These are phyloP conservation scores for Teleogryllus occipitalis DNA, from an alignment of 1,140 invertebrate genomes.

Conservation along the genomic window DNA sequence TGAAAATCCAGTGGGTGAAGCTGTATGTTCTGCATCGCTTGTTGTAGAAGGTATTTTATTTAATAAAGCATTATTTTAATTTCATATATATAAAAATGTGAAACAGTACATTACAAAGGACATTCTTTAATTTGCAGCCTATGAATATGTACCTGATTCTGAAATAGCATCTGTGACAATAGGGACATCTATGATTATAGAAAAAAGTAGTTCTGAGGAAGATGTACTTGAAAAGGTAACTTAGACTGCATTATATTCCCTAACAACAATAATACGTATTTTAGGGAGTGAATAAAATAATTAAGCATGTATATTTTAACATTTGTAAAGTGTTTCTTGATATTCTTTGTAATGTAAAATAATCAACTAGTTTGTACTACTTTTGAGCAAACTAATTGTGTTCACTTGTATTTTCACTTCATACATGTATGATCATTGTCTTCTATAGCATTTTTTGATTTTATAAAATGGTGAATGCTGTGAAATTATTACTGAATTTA, in stretches of 20 bases:
- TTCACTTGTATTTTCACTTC: no score
- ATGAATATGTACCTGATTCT: slow-evolving; percentile 85
- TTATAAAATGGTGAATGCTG: no score
- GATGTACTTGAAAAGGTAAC: slow-evolving; percentile 69
- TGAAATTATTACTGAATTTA: neutral
- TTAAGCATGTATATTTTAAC: no score
- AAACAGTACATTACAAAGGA: no score
- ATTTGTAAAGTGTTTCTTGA: no score
- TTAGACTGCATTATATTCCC: neutral
- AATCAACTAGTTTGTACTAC: no score
- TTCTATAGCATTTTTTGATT: neutral
- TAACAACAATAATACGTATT: no score
- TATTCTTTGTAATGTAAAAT: no score
- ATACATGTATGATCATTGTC: neutral
- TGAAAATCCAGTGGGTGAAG: slow-evolving; percentile 76
- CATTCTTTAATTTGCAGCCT: slow-evolving; percentile 59
- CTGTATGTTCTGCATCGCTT: slow-evolving; percentile 67
- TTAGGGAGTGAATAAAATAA: no score
- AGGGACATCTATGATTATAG: slow-evolving; percentile 44
- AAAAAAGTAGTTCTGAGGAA: slow-evolving; percentile 64
- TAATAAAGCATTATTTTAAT: neutral
- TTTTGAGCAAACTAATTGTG: no score
- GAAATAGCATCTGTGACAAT: slow-evolving; percentile 58
- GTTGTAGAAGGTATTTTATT: slow-evolving; percentile 66
- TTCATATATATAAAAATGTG: slow-evolving; percentile 14